phyloP scores from a whole-genome alignment of 92 coral and sea anemone genomes.

The Parazoanthus atlanticus region DNA sequence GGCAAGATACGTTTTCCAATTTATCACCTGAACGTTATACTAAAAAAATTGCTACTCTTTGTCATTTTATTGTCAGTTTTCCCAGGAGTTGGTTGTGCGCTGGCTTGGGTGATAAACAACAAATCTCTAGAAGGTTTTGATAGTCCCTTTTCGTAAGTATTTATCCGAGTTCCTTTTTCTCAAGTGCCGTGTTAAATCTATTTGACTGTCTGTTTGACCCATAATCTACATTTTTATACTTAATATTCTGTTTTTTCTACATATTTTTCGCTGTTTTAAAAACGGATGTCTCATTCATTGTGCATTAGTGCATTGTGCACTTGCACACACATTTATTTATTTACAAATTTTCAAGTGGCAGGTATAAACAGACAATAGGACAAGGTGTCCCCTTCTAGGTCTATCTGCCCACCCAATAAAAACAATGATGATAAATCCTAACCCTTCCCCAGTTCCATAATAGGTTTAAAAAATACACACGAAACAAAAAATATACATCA shows the following conservation, averaged over 20 bases:
- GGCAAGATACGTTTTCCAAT: background rate
- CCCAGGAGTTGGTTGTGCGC: constrained; percentile 71
- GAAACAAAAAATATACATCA: no score
- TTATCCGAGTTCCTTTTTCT: background rate
- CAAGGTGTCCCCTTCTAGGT: no score
- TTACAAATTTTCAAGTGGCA: no score
- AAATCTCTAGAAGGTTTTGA: constrained; percentile 56
- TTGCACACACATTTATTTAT: no score
- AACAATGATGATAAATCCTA: no score
- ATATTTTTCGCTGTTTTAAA: background rate
- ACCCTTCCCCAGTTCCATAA: no score
- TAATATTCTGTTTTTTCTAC: background rate
- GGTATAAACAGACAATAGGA: no score
- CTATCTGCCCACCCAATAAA: no score
- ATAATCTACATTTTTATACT: background rate
- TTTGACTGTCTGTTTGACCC: background rate
- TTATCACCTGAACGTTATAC: background rate
- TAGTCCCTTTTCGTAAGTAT: constrained; percentile 80
- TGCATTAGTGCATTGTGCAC: no score
- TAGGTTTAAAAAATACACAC: no score
- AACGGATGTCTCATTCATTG: background rate
- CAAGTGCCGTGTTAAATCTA: background rate
- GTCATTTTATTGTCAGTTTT: constrained; percentile 49
- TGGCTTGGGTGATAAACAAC: constrained; percentile 67
- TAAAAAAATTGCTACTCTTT: background rate